These are phyloP conservation scores for Drosophila gunungcola DNA, from an alignment of 1,140 invertebrate genomes.

Conservation along the genomic window DNA sequence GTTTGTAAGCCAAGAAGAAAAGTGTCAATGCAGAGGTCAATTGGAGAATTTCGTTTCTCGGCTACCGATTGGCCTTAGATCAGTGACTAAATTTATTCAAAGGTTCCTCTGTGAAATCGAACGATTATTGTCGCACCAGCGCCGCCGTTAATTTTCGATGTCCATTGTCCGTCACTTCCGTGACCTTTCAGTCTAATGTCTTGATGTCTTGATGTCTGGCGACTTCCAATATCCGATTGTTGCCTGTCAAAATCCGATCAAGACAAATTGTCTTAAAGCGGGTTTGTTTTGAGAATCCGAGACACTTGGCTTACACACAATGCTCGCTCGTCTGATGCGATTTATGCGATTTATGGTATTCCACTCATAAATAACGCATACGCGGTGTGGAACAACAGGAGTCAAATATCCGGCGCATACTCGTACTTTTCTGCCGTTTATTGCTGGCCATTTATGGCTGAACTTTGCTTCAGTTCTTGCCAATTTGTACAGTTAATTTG, in stretches of 20 bases:
- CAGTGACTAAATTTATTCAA: constrained; percentile 54
- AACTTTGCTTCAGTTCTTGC: constrained; percentile 20
- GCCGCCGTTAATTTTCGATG: constrained; percentile 48
- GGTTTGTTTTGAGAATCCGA: constrained; percentile 40
- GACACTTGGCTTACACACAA: constrained; percentile 64
- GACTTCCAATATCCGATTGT: constrained; percentile 53
- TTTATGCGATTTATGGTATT: constrained; percentile 22
- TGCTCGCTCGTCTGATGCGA: constrained; percentile 12
- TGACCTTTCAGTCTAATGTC: constrained; percentile 52
- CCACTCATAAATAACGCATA: constrained; percentile 67
- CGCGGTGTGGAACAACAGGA: constrained; percentile 21
- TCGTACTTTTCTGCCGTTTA: constrained; percentile 5
- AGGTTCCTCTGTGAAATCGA: constrained; percentile 54
- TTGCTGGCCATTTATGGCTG: constrained; percentile 8
- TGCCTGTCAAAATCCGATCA: constrained; percentile 56
- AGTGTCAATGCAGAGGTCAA: constrained; percentile 48
- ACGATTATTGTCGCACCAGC: constrained; percentile 68
- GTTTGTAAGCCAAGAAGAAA: constrained; percentile 52
- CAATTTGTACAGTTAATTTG: constrained; percentile 45
- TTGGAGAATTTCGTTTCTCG: constrained; percentile 37
- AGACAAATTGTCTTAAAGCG: constrained; percentile 38
- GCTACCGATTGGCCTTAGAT: constrained; percentile 38
- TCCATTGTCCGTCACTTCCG: constrained; percentile 60
- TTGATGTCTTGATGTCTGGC: constrained; percentile 22
- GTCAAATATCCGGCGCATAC: constrained; percentile 5